phyloP scores from a whole-genome alignment of 2,888 invertebrate species.

The Heliconius sara region DNA sequence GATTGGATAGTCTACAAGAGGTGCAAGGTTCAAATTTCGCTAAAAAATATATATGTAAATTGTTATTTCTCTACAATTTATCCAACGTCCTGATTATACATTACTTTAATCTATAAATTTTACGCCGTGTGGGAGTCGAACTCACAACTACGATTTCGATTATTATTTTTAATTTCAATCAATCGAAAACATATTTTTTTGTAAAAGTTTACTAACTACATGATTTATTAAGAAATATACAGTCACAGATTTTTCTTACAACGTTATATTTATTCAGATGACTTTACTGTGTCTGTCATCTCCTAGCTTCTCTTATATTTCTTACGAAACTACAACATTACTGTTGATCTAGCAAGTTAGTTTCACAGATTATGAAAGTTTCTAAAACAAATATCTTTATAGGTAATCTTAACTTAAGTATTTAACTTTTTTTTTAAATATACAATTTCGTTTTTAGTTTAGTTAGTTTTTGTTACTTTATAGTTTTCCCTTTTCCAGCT shows the following conservation, averaged over 20 bases:
- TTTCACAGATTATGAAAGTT: conserved; percentile 10
- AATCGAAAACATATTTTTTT: not conserved
- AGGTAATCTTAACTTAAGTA: not conserved
- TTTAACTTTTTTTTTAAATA: not conserved
- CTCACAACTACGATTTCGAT: not conserved
- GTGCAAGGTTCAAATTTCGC: too few species aligned
- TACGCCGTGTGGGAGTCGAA: not conserved
- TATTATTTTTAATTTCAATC: too few species aligned
- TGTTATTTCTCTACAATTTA: not conserved
- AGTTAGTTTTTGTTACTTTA: too few species aligned
- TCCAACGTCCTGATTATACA: not conserved
- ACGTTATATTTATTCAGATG: conserved; percentile 8
- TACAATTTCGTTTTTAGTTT: too few species aligned
- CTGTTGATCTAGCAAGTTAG: not conserved
- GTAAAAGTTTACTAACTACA: not conserved
- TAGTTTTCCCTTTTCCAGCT: too few species aligned
- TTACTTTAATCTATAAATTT: not conserved
- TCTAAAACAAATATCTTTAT: not conserved
- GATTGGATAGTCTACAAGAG: too few species aligned
- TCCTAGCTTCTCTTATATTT: not conserved
- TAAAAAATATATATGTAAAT: too few species aligned
- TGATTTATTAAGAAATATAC: not conserved
- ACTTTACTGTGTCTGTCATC: conserved; percentile 8
- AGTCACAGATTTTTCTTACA: not conserved
- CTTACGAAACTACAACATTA: too few species aligned